These are phyloP conservation scores for Copidosoma aretas DNA, from an alignment of 2,888 invertebrate species.

Conservation along the genomic window DNA sequence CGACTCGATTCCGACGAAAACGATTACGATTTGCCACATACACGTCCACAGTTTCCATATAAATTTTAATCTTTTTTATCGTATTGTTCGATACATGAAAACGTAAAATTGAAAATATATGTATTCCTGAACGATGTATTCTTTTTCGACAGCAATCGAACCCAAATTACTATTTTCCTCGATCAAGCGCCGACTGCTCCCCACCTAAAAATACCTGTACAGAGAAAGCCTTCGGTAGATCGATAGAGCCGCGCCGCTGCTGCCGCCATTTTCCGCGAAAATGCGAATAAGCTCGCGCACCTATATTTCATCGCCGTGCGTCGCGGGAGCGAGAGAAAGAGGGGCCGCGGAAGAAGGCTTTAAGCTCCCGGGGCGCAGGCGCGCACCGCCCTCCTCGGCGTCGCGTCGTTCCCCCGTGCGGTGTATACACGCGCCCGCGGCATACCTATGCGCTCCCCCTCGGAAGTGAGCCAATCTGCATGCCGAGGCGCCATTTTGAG, in stretches of 20 bases:
- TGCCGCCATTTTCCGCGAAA: conserved; percentile 39
- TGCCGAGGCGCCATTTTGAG: conserved; percentile 59
- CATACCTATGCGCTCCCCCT: conserved; percentile 42
- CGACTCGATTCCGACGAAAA: too few relatives aligned
- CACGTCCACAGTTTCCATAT: too few relatives aligned
- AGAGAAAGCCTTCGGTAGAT: neutral
- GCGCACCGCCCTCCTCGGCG: conserved; percentile 57
- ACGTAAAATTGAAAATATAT: too few relatives aligned
- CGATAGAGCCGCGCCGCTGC: conserved; percentile 5
- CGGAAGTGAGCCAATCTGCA: conserved; percentile 58
- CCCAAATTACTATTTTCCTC: too few relatives aligned
- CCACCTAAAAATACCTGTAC: too few relatives aligned
- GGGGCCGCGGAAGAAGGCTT: conserved; percentile 46
- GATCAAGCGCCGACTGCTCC: too few relatives aligned
- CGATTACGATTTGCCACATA: too few relatives aligned
- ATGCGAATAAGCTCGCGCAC: conserved; percentile 24
- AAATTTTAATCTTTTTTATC: too few relatives aligned
- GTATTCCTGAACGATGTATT: too few relatives aligned
- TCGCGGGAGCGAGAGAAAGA: conserved; percentile 13
- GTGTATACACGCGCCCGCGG: conserved; percentile 48
- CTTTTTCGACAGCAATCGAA: too few relatives aligned
- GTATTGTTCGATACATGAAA: too few relatives aligned
- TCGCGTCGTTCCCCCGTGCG: conserved; percentile 43
- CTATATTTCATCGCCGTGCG: conserved; percentile 35
- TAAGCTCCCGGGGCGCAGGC: conserved; percentile 53